These are phyloP conservation scores for Cynaeus angustus DNA, from an alignment of 2,888 invertebrate genomes.

Conservation along the genomic window DNA sequence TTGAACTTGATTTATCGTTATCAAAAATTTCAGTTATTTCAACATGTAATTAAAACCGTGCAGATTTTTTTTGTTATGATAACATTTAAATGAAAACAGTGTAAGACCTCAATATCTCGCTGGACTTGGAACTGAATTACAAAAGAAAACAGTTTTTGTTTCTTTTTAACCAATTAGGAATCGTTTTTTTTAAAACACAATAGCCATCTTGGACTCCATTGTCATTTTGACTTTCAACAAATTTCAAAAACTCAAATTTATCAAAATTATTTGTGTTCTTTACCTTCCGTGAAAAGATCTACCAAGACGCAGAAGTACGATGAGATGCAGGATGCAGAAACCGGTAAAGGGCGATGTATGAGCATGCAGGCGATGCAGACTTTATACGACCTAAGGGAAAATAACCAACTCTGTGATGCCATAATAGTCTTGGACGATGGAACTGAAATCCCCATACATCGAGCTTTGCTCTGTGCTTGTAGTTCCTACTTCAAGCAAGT, in stretches of 20 bases:
- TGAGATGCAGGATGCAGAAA: slow-evolving; percentile 66
- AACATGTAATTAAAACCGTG: no score
- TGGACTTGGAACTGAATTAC: no score
- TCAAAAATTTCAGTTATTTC: no score
- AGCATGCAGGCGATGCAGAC: slow-evolving; percentile 90
- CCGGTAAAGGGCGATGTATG: slow-evolving; percentile 78
- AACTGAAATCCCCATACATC: slow-evolving; percentile 87
- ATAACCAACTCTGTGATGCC: slow-evolving; percentile 91
- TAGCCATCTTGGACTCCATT: slow-evolving; percentile 25
- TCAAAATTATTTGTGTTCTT: slow-evolving; percentile 60
- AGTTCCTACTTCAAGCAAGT: slow-evolving; percentile 89
- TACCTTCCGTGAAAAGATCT: slow-evolving; percentile 52
- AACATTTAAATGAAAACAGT: no score
- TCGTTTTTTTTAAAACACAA: slow-evolving; percentile 1
- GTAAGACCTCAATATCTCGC: no score
- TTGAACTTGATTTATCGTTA: no score
- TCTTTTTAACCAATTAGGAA: background rate
- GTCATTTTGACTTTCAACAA: slow-evolving; percentile 62
- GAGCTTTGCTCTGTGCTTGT: slow-evolving; percentile 89
- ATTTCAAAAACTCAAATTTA: slow-evolving; percentile 56
- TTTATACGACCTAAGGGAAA: slow-evolving; percentile 87
- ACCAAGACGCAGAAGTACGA: slow-evolving; percentile 62
- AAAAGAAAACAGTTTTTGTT: background rate
- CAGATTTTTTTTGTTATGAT: no score
- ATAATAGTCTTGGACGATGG: slow-evolving; percentile 88